These are phyloP conservation scores for Potamilus streckersoni DNA, from an alignment of 1,140 invertebrate genomes.

Conservation along the genomic window DNA sequence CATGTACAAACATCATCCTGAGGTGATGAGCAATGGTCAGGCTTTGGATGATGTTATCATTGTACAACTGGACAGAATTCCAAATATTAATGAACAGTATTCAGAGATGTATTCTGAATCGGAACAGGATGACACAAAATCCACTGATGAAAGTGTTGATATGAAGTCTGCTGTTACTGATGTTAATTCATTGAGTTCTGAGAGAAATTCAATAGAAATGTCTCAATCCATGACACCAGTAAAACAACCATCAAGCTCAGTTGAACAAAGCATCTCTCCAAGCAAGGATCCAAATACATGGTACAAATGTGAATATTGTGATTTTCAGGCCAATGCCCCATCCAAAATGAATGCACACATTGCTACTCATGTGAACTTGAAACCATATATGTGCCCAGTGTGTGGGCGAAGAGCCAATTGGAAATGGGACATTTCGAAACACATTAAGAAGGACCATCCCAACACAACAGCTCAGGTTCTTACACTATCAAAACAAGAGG, in stretches of 20 bases:
- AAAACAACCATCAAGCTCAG: constrained; percentile 12
- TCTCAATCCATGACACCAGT: constrained; percentile 8
- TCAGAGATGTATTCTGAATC: constrained; percentile 1
- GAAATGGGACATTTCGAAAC: constrained; percentile 68
- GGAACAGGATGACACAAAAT: background rate
- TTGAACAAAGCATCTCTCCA: constrained; percentile 19
- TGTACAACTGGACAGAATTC: constrained; percentile 19
- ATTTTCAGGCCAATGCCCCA: constrained; percentile 54
- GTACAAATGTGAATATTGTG: constrained; percentile 59
- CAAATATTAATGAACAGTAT: background rate
- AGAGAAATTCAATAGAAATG: background rate
- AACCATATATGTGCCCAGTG: constrained; percentile 63
- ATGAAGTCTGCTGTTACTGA: background rate
- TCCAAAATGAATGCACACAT: constrained; percentile 62
- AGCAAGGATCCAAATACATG: constrained; percentile 28
- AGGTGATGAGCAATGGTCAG: constrained; percentile 36
- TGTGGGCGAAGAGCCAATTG: constrained; percentile 64
- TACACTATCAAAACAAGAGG: constrained; percentile 58
- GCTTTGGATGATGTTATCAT: constrained; percentile 40
- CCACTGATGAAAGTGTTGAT: constrained; percentile 4
- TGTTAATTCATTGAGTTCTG: background rate
- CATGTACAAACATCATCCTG: constrained; percentile 66
- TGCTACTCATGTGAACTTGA: constrained; percentile 62
- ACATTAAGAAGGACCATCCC: constrained; percentile 61
- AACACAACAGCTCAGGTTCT: constrained; percentile 54